These are phyloP conservation scores for Halictus rubicundus DNA, from an alignment of 1,140 invertebrate species.

Conservation along the genomic window DNA sequence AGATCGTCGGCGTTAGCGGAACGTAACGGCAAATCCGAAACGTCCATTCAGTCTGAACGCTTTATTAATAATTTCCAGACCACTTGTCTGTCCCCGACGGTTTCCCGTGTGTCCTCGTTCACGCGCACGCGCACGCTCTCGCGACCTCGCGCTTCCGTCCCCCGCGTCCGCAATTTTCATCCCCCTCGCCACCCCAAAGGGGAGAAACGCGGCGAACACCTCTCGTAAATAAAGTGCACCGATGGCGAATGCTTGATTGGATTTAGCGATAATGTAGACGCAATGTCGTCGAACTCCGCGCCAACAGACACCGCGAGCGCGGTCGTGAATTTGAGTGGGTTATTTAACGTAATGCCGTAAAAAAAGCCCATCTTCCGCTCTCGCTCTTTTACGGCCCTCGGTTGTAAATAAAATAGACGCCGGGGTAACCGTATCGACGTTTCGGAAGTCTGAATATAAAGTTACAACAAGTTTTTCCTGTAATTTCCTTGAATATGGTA, in stretches of 20 bases:
- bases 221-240: background rate
- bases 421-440: background rate
- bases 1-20: conserved; percentile 23
- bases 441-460: too few species aligned
- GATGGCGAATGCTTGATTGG: background rate
- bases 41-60: conserved; percentile 35
- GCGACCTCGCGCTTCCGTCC: background rate
- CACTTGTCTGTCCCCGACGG: conserved; percentile 32
- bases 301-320: background rate
- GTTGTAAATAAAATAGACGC: background rate
- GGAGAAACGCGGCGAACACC: background rate
- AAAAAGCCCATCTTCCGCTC: background rate
- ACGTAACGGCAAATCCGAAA: conserved; percentile 32
- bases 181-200: too few species aligned
- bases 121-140: background rate
- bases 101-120: background rate
- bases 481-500: too few species aligned
- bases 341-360: background rate
- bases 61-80: conserved; percentile 52
- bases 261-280: background rate
- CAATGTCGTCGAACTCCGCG: background rate
- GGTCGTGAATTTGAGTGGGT: background rate
- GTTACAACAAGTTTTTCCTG: too few species aligned
- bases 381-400: background rate
- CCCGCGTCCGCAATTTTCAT: background rate